A percentile compares a stretch with the other conserved stretches of the same genome.
phyloP scores from a whole-genome alignment of 2,113 vertebrate species.

The Spea bombifrons region DNA sequence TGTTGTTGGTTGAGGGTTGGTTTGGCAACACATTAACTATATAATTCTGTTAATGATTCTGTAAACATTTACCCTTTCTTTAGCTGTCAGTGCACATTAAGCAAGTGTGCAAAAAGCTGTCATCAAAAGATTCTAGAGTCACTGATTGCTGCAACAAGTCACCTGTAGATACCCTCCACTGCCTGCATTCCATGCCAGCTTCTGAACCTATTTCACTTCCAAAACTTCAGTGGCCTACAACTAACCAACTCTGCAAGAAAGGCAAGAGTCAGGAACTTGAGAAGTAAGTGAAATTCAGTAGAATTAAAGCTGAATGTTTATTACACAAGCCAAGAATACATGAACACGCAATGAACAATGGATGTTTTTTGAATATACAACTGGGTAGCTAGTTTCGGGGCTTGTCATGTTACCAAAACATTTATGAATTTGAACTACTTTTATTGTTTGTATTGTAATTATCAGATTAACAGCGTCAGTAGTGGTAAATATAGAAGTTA shows the following conservation, averaged over 20 bases:
- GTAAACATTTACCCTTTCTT: neutral
- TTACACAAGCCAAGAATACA: too few species aligned
- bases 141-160: conserved; percentile 57
- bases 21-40: neutral
- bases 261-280: neutral
- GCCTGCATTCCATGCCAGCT: conserved; percentile 48
- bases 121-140: conserved; percentile 50
- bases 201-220: neutral
- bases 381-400: too few species aligned
- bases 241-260: conserved; percentile 42
- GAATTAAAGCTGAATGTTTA: too few species aligned
- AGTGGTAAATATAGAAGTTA: too few species aligned
- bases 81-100: conserved; percentile 58
- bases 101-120: conserved; percentile 55
- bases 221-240: neutral
- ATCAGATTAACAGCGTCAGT: too few species aligned
- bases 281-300: conserved; percentile 44
- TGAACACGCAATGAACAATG: too few species aligned
- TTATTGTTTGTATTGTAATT: too few species aligned
- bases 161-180: conserved; percentile 55
- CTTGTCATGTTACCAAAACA: too few species aligned
- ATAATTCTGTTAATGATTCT: neutral
- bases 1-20: too few species aligned
- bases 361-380: too few species aligned
- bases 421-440: too few species aligned